phyloP scores from a whole-genome alignment of 2,888 invertebrate species.

The Drosophila monieri region DNA sequence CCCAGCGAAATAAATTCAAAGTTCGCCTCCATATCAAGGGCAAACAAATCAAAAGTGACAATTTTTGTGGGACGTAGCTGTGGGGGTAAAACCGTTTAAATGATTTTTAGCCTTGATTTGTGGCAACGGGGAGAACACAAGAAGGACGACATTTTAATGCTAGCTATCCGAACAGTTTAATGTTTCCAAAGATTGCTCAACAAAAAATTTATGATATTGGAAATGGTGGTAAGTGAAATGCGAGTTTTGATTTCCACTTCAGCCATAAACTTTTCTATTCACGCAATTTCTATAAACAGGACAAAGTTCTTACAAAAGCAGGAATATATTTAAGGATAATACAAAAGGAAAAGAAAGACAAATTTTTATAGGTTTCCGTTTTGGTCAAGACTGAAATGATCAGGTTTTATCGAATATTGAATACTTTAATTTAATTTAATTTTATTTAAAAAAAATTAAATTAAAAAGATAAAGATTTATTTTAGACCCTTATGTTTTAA shows the following conservation, averaged over 20 bases:
- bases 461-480: background rate
- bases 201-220: conserved; percentile 25
- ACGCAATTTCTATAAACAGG: conserved; percentile 11
- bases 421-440: background rate
- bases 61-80: conserved; percentile 31
- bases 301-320: conserved; percentile 19
- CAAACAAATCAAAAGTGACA: conserved; percentile 79
- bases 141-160: conserved; percentile 39
- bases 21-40: conserved; percentile 64
- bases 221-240: conserved; percentile 7
- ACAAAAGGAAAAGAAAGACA: conserved; percentile 19
- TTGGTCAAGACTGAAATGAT: conserved; percentile 25
- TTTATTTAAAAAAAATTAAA: background rate
- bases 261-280: conserved; percentile 9
- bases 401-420: background rate
- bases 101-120: conserved; percentile 69
- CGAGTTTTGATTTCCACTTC: conserved; percentile 21
- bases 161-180: conserved; percentile 26
- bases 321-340: conserved; percentile 8
- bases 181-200: conserved; percentile 22
- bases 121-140: conserved; percentile 37
- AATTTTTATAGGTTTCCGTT: conserved; percentile 49
- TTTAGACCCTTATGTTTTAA: background rate
- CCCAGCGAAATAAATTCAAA: conserved; percentile 62
- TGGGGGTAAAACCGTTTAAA: conserved; percentile 57